Percentiles rank a stretch among this genome's conserved stretches.
Evolutionary conservation across 2,113 vertebrate species (phyloP).

Genomic region (Passerina amoena): DNA sequence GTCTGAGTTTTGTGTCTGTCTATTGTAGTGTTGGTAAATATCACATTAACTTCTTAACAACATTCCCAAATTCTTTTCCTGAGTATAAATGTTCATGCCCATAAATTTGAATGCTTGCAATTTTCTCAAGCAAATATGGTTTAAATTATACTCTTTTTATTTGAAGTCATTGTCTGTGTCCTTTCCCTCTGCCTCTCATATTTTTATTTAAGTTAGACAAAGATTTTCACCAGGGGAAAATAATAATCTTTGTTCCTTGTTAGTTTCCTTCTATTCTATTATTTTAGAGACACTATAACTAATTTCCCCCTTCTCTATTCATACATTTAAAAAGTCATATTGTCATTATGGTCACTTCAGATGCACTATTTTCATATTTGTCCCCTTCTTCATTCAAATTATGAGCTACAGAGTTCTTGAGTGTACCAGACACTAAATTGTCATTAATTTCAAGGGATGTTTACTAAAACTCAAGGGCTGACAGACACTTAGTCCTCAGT

Average conservation of each 20-base stretch:
- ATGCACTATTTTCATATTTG: not conserved
- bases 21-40: not conserved
- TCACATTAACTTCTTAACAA: not conserved
- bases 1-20: not conserved
- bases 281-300: not conserved
- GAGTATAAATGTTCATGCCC: not conserved
- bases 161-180: not conserved
- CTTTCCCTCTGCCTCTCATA: not conserved
- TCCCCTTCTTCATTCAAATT: not conserved
- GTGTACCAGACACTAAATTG: not conserved
- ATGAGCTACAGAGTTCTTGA: not conserved
- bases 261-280: conserved; percentile 4
- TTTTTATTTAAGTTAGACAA: conserved; percentile 34
- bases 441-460: not conserved
- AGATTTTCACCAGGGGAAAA: not conserved
- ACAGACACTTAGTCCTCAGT: fast-evolving
- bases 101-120: not conserved
- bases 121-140: not conserved
- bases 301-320: not conserved
- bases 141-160: conserved; percentile 4
- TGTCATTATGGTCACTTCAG: not conserved
- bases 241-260: not conserved
- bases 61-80: not conserved
- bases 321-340: not conserved
- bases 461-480: not conserved